Evolutionary conservation across 2,113 vertebrate genomes (phyloP), one percentile per base, ranked within the genome.

Genomic region (Origma solitaria): DNA sequence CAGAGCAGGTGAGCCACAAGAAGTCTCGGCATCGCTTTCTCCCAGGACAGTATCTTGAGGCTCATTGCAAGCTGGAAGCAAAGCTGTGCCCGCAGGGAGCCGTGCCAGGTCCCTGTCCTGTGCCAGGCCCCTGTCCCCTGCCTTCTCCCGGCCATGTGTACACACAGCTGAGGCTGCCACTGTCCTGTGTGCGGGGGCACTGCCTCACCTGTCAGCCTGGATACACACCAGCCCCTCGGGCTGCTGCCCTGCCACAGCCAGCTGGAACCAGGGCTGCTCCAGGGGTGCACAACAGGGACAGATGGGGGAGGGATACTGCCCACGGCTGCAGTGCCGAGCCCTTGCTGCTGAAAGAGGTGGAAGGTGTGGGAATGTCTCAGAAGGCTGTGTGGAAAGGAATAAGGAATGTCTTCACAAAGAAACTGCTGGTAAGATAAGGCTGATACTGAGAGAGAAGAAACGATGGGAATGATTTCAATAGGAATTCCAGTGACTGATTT

Each of bases 21-120:
- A 4, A 9, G 3, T 5, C 56, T 53, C 0, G 0, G 12, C 42
- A 25, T 6, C 1, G 4, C 18, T 15, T 60, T 54, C 6, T 5
- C 33, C 47, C 33, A 20, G 61, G 42, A 8, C 3, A 1, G 17
- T 1, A 2, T 33, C 75, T 84, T 21, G 13, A 24, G 65, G 47
- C 18, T 87, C 38, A 1, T 0, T 7, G 45, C 19, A 4, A 33
- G 35, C 38, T 56, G 33, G 37, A 9, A 69, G 68, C 38, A 30
- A 13, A 58, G 61, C 49, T 64, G 2, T 68, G 45, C 71, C 44
- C 4, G 0, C 51, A 24, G 47, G 30, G 69, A 73, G n/a, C 54
- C 10, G 4, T 23, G 22, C 18, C 38, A 23, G 23, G 15, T 71
- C 37, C 51, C 38, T 30, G 51, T 10, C 15, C n/a, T 10, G 0